These are phyloP conservation scores for Zonotrichia leucophrys DNA, from an alignment of 2,113 vertebrate genomes.

Conservation along the genomic window DNA sequence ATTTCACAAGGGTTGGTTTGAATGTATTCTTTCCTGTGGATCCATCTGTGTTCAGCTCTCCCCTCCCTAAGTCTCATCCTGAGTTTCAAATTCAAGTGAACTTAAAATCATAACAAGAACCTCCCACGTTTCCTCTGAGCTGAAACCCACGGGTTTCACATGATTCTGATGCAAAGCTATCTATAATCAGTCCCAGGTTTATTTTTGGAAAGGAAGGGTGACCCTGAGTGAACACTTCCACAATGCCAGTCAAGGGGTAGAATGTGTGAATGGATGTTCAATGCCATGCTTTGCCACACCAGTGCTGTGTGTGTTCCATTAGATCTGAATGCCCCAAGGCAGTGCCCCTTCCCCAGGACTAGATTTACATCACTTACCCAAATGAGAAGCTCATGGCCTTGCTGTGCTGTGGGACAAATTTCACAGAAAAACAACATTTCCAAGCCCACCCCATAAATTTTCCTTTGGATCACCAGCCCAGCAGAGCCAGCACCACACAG, in stretches of 20 bases:
- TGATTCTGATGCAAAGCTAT: background rate
- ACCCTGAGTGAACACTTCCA: slow-evolving; percentile 2
- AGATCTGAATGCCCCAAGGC: background rate
- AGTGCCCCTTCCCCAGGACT: background rate
- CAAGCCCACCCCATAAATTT: background rate
- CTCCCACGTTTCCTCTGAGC: slow-evolving; percentile 40
- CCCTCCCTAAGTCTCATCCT: background rate
- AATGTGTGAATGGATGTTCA: background rate
- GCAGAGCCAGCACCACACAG: background rate
- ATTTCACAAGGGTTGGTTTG: background rate
- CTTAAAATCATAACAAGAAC: slow-evolving; percentile 24
- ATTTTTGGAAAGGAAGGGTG: background rate
- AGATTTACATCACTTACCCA: background rate
- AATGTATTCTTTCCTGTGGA: background rate
- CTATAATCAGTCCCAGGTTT: slow-evolving; percentile 8
- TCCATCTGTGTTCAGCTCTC: background rate
- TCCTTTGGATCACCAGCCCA: background rate
- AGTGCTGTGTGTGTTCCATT: background rate
- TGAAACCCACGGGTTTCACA: slow-evolving; percentile 12
- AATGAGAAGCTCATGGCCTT: fast-evolving
- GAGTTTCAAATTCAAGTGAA: slow-evolving; percentile 22
- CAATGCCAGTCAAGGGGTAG: background rate
- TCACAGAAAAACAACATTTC: background rate
- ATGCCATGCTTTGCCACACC: background rate
- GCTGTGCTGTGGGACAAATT: background rate